Conservation (phyloP, 1,140 invertebrate genomes). For the Wiebesia pumilae region DNA sequence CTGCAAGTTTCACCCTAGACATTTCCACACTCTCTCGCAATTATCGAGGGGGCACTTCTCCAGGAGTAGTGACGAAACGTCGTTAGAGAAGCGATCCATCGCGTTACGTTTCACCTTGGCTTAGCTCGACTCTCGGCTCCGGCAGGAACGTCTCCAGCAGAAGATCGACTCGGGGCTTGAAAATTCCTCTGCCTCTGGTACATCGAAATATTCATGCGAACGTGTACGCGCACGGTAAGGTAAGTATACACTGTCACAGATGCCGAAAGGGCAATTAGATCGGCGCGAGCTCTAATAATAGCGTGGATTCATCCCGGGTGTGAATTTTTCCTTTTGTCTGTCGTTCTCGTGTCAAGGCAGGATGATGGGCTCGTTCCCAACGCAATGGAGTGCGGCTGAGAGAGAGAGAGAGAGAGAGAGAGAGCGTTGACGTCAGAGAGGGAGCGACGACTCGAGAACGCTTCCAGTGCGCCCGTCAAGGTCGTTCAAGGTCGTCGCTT, state of each 20-base stretch:
- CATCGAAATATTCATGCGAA: background rate
- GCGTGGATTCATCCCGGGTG: slow-evolving; percentile 21
- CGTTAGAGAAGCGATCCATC: too few relatives aligned
- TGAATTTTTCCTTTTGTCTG: background rate
- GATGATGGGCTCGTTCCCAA: background rate
- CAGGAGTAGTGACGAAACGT: background rate
- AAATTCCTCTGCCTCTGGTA: background rate
- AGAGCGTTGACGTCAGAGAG: slow-evolving; percentile 28
- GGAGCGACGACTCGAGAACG: slow-evolving; percentile 12
- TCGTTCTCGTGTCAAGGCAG: background rate
- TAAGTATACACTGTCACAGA: slow-evolving; percentile 25
- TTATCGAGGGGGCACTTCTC: background rate
- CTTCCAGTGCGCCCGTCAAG: slow-evolving; percentile 58
- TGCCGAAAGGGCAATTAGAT: slow-evolving; percentile 42
- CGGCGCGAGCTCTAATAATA: slow-evolving; percentile 44
- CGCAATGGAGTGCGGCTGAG: background rate
- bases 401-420: slow-evolving; percentile 26
- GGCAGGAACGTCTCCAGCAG: too few relatives aligned
- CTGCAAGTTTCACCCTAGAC: background rate
- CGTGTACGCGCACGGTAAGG: background rate
- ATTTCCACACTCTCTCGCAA: background rate
- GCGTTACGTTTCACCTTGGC: too few relatives aligned
- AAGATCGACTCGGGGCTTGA: background rate
- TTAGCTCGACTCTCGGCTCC: background rate
- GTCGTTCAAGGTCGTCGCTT: slow-evolving; percentile 68